Evolutionary conservation across 2,888 invertebrate species (phyloP), one percentile per base, ranked within the genome.

Genomic region (Thecophora atra): DNA sequence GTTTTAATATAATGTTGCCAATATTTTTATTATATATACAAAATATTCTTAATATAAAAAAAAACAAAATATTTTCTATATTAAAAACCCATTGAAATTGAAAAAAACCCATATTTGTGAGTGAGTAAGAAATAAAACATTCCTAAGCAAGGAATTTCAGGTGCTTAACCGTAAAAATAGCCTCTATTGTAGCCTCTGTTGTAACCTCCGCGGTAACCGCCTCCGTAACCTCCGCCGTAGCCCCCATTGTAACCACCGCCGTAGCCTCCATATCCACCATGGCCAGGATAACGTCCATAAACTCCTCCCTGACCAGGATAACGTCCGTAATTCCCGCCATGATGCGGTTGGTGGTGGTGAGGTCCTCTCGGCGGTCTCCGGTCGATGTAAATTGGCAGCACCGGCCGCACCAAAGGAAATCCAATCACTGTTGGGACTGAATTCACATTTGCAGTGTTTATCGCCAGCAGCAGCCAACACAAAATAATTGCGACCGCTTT

Each of bases 341-440:
- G 74, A 19, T 71, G 73, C 26, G 73, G 66, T 15, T 73, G 74
- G 28, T 74, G 68, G 15, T 69, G 73, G 56, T 71, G 71, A 60
- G 70, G 69, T n/a, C 72, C 60, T 26, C 73, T 68, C 30, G 72
- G 67, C 24, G 75, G 75, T 19, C 67, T 51, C 42, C 63, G 56
- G 26, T 8, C 11, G 21, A 56, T 19, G 24, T 47, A 21, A 62
- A 75, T 65, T n/a, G 62, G 70, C 15, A 63, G 73, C 1, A 75
- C 44, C 30, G 63, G 56, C 21, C 75, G 74, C 19, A 73, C 73
- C 1, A 75, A 15, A 37, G 74, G 47, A 28, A 77, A 44, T 65
- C 65, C 44, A 63, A 68, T 19, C 42, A 69, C 64, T 0, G 78
- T 13, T 1, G 78, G 76, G 37, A 54, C 17, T 4, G 78, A 75